Conservation (phyloP, 2,113 vertebrate genomes). For the Macrotus californicus region DNA sequence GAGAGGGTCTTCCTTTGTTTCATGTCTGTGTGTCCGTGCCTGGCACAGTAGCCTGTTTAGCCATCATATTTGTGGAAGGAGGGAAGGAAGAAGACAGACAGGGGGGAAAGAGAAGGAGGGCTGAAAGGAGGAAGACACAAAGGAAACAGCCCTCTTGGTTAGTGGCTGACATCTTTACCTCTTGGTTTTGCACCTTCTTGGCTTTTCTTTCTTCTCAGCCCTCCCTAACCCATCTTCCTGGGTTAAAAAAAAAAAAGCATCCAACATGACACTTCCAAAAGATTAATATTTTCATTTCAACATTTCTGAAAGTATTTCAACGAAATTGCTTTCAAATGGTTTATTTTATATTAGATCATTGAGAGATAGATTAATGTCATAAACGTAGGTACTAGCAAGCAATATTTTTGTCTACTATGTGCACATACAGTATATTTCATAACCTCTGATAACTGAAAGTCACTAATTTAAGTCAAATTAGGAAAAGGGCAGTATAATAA, state of each 20-base stretch:
- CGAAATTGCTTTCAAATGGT: constrained; percentile 71
- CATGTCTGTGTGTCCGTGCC: not conserved
- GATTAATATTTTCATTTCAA: constrained; percentile 75
- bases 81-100: not conserved
- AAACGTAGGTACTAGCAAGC: constrained; percentile 58
- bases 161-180: not conserved
- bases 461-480: constrained; percentile 72
- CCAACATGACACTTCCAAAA: constrained; percentile 57
- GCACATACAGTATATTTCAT: constrained; percentile 62
- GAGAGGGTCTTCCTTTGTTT: not conserved
- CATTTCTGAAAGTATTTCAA: constrained; percentile 73
- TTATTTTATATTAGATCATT: constrained; percentile 72
- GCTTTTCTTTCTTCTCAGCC: constrained; percentile 30
- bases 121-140: not conserved
- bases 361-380: constrained; percentile 72
- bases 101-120: not conserved
- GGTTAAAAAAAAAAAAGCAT: not conserved
- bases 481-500: constrained; percentile 58
- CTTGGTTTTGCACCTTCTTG: constrained; percentile 1
- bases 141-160: not conserved
- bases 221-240: constrained; percentile 41
- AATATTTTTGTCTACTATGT: constrained; percentile 68
- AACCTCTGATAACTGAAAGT: constrained; percentile 57
- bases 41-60: not conserved
- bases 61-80: not conserved